A percentile compares a stretch with the other conserved stretches of the same genome.
phyloP scores from a whole-genome alignment of 2,113 vertebrate species.

The Machaerirhynchus nigripectus region DNA sequence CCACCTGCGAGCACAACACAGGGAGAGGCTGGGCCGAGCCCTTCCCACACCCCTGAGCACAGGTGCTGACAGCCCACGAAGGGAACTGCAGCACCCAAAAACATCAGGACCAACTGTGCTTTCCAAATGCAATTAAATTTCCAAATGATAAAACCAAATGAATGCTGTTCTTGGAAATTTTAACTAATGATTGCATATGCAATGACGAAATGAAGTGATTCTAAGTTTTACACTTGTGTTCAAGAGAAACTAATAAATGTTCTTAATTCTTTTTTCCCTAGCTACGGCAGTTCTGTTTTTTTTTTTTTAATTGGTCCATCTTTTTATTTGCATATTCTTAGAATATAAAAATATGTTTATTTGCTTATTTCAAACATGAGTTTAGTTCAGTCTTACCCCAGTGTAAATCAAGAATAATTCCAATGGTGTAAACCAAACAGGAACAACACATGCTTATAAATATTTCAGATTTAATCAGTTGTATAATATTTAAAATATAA shows the following conservation, averaged over 20 bases:
- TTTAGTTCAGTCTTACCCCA: background rate
- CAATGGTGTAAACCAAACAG: background rate
- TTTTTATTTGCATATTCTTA: background rate
- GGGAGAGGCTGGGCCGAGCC: background rate
- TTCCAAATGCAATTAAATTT: background rate
- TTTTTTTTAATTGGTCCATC: background rate
- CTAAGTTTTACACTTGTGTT: background rate
- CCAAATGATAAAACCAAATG: background rate
- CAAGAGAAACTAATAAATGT: background rate
- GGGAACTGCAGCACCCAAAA: background rate
- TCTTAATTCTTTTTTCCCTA: background rate
- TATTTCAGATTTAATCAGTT: background rate
- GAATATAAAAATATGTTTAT: background rate
- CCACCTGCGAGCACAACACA: fast-evolving
- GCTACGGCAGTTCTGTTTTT: background rate
- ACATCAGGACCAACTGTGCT: fast-evolving
- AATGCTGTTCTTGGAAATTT: background rate
- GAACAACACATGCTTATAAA: background rate
- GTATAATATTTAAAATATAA: background rate
- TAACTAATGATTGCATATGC: background rate
- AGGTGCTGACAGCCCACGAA: fast-evolving
- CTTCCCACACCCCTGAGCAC: background rate
- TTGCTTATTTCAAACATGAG: background rate
- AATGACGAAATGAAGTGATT: background rate
- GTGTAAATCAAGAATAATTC: background rate